Evolutionary conservation across 1,140 invertebrate genomes (phyloP).

Genomic region (Orchesella cincta): DNA sequence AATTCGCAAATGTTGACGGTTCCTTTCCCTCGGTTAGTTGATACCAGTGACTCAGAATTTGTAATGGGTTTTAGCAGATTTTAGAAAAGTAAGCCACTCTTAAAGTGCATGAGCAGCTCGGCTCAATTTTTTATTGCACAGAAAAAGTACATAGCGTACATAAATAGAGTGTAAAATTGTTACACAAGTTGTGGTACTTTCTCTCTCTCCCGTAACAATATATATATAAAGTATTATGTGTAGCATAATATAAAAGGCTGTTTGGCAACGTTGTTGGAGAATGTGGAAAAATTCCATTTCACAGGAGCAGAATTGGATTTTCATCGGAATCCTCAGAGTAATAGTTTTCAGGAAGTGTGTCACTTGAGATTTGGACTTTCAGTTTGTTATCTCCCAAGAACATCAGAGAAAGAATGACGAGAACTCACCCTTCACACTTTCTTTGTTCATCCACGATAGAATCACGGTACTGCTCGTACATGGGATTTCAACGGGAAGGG

Average conservation of each 20-base stretch:
- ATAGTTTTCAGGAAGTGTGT: conserved; percentile 43
- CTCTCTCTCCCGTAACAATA: neutral
- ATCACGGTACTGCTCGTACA: no score
- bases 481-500: no score
- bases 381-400: conserved; percentile 37
- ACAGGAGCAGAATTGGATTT: conserved; percentile 40
- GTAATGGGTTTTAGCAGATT: neutral
- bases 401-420: conserved; percentile 3
- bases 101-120: no score
- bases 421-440: neutral
- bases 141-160: neutral
- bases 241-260: neutral
- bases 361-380: conserved; percentile 37
- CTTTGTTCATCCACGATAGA: no score
- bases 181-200: neutral
- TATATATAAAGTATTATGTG: neutral
- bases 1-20: neutral
- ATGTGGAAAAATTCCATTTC: conserved; percentile 38
- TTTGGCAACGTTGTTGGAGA: neutral
- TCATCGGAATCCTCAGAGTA: conserved; percentile 41
- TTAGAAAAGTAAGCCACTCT: neutral
- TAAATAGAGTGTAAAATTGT: neutral
- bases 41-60: neutral
- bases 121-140: neutral
- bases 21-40: neutral